phyloP scores from a whole-genome alignment of 2,113 vertebrate species.

The Cochlearius cochlearius region DNA sequence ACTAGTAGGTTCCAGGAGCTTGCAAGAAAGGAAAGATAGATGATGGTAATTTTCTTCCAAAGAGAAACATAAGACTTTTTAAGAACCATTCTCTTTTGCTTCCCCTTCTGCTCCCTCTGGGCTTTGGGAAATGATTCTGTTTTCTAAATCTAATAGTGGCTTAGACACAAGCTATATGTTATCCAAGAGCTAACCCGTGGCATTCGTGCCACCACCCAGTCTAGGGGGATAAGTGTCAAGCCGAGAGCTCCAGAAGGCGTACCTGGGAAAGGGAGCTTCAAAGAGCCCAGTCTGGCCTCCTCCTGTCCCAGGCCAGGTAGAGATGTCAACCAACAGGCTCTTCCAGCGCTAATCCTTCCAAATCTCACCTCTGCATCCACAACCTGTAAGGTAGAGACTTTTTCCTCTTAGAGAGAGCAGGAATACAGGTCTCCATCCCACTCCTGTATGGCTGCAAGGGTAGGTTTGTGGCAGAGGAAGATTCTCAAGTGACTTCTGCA shows the following conservation, averaged over 20 bases:
- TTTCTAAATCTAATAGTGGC: constrained; percentile 52
- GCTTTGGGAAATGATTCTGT: constrained; percentile 58
- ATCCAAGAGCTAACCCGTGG: constrained; percentile 36
- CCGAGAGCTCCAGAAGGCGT: background rate
- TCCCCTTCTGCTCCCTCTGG: constrained; percentile 60
- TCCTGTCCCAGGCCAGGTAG: background rate
- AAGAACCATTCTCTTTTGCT: constrained; percentile 49
- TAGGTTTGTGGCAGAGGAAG: background rate
- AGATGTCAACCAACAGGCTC: background rate
- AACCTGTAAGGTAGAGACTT: background rate
- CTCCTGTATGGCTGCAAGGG: background rate
- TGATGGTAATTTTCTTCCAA: constrained; percentile 63
- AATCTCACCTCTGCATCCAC: background rate
- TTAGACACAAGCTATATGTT: constrained; percentile 59
- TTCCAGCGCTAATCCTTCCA: background rate
- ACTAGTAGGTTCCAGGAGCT: constrained; percentile 38
- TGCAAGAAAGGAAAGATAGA: constrained; percentile 62
- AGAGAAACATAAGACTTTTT: constrained; percentile 61
- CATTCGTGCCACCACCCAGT: background rate
- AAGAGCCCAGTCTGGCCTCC: background rate
- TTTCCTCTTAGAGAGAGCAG: background rate
- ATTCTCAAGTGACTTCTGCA: background rate
- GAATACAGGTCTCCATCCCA: accelerated
- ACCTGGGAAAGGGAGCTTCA: background rate
- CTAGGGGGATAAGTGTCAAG: background rate